A percentile compares a stretch with the other conserved stretches of the same genome.
Conservation (phyloP, 37 sponge, comb jelly and placozoan species). For the Cliona cf. orientalis region DNA sequence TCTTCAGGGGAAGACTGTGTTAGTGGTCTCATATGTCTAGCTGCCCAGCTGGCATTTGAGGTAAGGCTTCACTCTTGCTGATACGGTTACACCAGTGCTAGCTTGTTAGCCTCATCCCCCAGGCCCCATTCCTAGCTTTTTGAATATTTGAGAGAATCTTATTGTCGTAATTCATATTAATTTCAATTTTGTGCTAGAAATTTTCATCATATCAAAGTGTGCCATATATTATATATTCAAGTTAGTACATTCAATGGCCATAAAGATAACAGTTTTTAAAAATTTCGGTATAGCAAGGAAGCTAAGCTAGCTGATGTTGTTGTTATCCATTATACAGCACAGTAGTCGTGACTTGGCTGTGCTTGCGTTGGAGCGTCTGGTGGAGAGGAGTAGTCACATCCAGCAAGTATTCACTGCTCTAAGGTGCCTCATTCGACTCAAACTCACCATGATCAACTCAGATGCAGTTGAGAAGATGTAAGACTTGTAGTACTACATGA, state of each 20-base stretch:
- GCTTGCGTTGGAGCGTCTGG: slow-evolving; percentile 73
- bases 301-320: no score
- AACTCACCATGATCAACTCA: slow-evolving; percentile 64
- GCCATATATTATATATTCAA: no score
- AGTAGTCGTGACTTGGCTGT: slow-evolving; percentile 65
- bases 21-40: slow-evolving; percentile 76
- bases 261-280: no score
- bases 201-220: no score
- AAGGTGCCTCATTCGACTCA: slow-evolving; percentile 82
- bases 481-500: neutral
- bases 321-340: slow-evolving; percentile 38
- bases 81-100: no score
- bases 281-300: no score
- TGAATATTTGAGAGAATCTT: no score
- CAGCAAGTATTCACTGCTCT: slow-evolving; percentile 77
- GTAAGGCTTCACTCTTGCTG: slow-evolving; percentile 15
- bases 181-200: no score
- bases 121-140: no score
- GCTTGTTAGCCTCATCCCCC: no score
- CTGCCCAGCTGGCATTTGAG: slow-evolving; percentile 94
- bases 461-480: slow-evolving; percentile 17
- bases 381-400: slow-evolving; percentile 16
- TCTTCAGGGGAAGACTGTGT: neutral
- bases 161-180: no score
- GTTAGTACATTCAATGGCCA: no score